These are phyloP conservation scores for Xestia rhomboidea DNA, from an alignment of 2,888 invertebrate genomes.

Conservation along the genomic window DNA sequence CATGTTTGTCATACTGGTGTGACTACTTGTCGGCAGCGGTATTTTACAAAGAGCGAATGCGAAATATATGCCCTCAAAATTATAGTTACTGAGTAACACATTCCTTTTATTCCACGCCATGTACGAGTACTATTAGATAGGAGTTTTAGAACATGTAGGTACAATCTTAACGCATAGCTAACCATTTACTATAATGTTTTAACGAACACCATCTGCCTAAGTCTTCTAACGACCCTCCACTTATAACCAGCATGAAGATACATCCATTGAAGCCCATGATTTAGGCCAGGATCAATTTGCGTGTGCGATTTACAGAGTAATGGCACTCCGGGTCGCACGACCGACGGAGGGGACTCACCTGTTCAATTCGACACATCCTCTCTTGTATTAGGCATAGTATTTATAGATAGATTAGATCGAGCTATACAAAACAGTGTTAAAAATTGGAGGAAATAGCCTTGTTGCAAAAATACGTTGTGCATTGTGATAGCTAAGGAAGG, in stretches of 20 bases:
- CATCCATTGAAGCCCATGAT: conserved; percentile 45
- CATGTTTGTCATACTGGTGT: too few species aligned
- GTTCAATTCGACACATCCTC: conserved; percentile 82
- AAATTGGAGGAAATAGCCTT: not conserved
- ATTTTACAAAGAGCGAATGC: too few species aligned
- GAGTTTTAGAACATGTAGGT: not conserved
- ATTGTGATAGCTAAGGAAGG: not conserved
- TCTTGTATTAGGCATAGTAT: conserved; percentile 24
- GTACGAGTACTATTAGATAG: not conserved
- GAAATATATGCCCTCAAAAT: too few species aligned
- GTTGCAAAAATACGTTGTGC: not conserved
- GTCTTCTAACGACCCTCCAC: too few species aligned
- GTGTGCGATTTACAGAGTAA: conserved; percentile 62
- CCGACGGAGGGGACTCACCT: conserved; percentile 77
- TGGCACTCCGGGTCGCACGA: conserved; percentile 72
- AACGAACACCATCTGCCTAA: not conserved
- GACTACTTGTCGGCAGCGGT: too few species aligned
- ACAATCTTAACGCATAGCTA: too few species aligned
- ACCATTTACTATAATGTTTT: too few species aligned
- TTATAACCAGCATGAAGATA: conserved; percentile 24
- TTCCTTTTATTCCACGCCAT: too few species aligned
- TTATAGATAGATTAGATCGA: conserved; percentile 4
- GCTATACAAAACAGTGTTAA: not conserved
- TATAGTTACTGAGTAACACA: too few species aligned
- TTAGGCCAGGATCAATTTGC: conserved; percentile 63